Conservation (phyloP, 2,113 vertebrate species). For the Shinisaurus crocodilurus region DNA sequence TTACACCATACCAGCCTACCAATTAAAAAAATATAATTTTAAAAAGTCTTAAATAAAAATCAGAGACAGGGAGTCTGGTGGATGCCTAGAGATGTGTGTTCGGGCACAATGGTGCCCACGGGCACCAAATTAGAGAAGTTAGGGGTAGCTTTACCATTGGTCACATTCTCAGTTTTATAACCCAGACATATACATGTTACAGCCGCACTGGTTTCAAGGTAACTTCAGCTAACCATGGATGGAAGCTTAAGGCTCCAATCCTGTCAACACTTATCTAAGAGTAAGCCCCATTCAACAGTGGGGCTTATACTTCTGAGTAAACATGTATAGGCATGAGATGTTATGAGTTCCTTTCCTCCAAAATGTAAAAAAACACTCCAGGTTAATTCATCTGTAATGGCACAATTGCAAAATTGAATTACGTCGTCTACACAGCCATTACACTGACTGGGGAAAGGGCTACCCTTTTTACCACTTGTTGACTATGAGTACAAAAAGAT, state of each 20-base stretch:
- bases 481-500: background rate
- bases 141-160: background rate
- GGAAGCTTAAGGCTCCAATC: background rate
- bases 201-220: background rate
- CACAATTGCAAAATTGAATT: background rate
- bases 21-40: no score
- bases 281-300: background rate
- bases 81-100: no score
- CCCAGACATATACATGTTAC: background rate
- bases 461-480: background rate
- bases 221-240: background rate
- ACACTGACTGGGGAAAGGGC: background rate
- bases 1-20: no score
- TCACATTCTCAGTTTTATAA: background rate
- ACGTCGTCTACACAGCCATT: background rate
- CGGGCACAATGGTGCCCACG: no score
- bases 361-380: background rate
- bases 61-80: no score
- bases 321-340: background rate
- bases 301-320: background rate
- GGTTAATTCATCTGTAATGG: slow-evolving; percentile 4
- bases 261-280: background rate
- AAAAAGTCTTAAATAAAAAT: no score
- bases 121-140: no score
- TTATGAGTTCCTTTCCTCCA: background rate